These are phyloP conservation scores for Oreochromis grahami DNA, from an alignment of 2,797 vertebrate species.

Conservation along the genomic window DNA sequence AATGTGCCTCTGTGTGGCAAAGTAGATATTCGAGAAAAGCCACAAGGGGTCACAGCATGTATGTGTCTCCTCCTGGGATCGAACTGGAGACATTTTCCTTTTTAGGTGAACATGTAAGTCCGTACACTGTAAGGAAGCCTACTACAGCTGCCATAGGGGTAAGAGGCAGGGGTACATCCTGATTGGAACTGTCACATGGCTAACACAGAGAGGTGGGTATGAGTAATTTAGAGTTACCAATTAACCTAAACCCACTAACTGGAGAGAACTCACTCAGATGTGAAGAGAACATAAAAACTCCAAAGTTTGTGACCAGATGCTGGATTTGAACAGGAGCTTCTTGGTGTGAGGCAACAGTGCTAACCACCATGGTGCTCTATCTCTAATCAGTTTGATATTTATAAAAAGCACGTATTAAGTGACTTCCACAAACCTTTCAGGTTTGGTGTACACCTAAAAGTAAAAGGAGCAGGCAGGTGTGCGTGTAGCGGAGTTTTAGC, in stretches of 20 bases:
- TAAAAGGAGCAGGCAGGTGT: background rate
- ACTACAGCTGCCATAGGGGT: no score
- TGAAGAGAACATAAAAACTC: background rate
- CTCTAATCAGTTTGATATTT: background rate
- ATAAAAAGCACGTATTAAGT: background rate
- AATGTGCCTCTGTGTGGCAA: background rate
- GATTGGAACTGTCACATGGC: background rate
- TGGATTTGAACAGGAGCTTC: fast-evolving
- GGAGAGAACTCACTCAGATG: background rate
- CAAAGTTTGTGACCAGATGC: background rate
- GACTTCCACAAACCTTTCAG: background rate
- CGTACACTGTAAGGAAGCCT: no score
- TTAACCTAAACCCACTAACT: background rate
- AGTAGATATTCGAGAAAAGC: background rate
- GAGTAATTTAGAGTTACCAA: background rate
- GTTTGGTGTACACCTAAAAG: background rate
- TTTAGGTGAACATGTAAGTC: no score
- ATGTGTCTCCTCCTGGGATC: no score
- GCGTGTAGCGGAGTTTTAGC: background rate
- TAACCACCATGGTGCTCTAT: background rate
- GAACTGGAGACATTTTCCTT: no score
- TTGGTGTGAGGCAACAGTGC: background rate
- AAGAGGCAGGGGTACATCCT: background rate
- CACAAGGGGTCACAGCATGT: no score
- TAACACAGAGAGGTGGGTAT: background rate